Evolutionary conservation across 2,113 vertebrate genomes (phyloP).

Genomic region (Calypte anna): DNA sequence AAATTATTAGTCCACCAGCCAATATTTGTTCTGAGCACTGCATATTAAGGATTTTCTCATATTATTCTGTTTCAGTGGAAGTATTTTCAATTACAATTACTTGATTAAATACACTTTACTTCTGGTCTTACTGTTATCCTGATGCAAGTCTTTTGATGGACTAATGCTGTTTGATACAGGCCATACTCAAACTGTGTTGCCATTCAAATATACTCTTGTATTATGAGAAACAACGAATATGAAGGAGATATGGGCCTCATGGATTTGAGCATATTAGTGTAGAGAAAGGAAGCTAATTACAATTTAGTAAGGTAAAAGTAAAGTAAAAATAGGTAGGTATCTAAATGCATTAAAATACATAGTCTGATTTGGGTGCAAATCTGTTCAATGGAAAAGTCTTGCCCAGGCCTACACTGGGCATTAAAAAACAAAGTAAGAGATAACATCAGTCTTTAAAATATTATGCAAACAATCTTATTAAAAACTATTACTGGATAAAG

Average conservation of each 20-base stretch:
- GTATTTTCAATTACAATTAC: background rate
- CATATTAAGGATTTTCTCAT: background rate
- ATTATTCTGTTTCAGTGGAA: background rate
- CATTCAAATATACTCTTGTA: background rate
- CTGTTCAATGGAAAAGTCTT: background rate
- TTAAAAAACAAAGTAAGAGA: background rate
- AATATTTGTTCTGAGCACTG: background rate
- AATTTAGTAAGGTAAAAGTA: background rate
- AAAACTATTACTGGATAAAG: slow-evolving; percentile 12
- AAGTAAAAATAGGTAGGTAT: background rate
- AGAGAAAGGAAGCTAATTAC: background rate
- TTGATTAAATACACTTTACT: background rate
- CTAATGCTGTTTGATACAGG: background rate
- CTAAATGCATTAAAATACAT: background rate
- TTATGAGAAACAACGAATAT: background rate
- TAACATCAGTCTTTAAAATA: background rate
- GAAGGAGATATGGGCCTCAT: background rate
- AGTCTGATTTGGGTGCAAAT: background rate
- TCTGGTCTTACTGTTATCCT: background rate
- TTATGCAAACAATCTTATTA: background rate
- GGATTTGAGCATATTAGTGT: background rate
- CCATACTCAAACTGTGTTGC: background rate
- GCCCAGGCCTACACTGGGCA: background rate
- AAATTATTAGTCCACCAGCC: background rate
- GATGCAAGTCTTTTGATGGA: background rate